A percentile compares a stretch with the other conserved stretches of the same genome.
Evolutionary conservation across 2,113 vertebrate species (phyloP).

Genomic region (Leptobrachium leishanense): DNA sequence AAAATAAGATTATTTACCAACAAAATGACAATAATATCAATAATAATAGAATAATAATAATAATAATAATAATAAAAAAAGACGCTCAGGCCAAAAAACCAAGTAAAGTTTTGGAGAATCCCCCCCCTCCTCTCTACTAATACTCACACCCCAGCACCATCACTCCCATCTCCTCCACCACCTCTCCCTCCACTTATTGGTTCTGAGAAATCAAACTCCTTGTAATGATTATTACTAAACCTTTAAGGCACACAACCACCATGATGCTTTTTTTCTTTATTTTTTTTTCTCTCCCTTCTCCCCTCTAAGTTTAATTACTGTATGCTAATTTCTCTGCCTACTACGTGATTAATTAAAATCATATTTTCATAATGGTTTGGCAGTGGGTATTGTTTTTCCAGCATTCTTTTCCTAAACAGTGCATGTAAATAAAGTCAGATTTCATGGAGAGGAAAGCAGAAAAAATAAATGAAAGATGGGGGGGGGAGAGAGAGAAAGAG

Average conservation of each 20-base stretch:
- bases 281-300: too few relatives aligned
- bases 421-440: slow-evolving; percentile 86
- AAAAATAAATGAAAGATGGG: slow-evolving; percentile 52
- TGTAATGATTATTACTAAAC: slow-evolving; percentile 71
- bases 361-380: slow-evolving; percentile 92
- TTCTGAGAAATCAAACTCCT: slow-evolving; percentile 70
- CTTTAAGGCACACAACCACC: slow-evolving; percentile 76
- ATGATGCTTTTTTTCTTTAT: slow-evolving; percentile 64
- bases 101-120: not conserved
- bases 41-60: too few relatives aligned
- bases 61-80: not conserved
- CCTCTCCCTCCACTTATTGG: slow-evolving; percentile 73
- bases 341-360: slow-evolving; percentile 89
- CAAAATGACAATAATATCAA: not conserved
- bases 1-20: slow-evolving; percentile 57
- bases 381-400: slow-evolving; percentile 77
- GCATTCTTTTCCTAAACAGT: slow-evolving; percentile 77
- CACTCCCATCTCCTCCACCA: too few relatives aligned
- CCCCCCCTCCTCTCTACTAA: not conserved
- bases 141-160: too few relatives aligned
- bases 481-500: slow-evolving; percentile 63
- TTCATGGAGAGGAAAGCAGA: slow-evolving; percentile 75
- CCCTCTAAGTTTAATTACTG: slow-evolving; percentile 84
- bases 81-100: not conserved
- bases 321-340: slow-evolving; percentile 85